Evolutionary conservation across 1,140 invertebrate species (phyloP).

Genomic region (Pemphigus obesinymphae): DNA sequence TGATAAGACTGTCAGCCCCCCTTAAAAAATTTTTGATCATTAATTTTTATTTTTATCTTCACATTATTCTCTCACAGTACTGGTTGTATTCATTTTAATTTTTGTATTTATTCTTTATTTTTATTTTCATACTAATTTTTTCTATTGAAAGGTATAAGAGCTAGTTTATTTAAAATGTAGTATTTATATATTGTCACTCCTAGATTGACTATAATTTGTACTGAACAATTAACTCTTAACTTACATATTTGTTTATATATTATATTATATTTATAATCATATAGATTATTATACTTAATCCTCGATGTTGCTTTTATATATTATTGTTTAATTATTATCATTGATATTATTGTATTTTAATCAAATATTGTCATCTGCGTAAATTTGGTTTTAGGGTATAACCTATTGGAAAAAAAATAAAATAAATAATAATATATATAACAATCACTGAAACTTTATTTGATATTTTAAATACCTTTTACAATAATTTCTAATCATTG

Average conservation of each 20-base stretch:
- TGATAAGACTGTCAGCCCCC: slow-evolving; percentile 21
- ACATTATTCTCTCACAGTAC: background rate
- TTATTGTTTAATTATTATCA: slow-evolving; percentile 34
- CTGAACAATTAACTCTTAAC: slow-evolving; percentile 22
- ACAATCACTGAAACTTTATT: background rate
- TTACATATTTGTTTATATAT: slow-evolving; percentile 33
- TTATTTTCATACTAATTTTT: background rate
- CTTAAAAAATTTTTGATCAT: background rate
- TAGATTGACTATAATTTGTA: slow-evolving; percentile 29
- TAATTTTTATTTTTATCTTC: background rate
- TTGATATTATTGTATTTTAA: slow-evolving; percentile 30
- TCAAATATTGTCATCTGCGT: slow-evolving; percentile 26
- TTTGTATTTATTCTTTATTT: background rate
- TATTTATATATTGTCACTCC: slow-evolving; percentile 9
- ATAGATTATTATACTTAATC: slow-evolving; percentile 33
- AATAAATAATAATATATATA: background rate
- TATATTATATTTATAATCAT: slow-evolving; percentile 21
- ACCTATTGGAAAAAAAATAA: slow-evolving; percentile 33
- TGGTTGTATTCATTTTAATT: slow-evolving; percentile 24
- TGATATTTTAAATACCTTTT: background rate
- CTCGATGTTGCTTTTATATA: slow-evolving; percentile 27
- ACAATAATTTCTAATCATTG: background rate
- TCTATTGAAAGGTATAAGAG: too few species aligned
- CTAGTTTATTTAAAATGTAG: slow-evolving; percentile 1
- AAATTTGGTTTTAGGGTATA: slow-evolving; percentile 22